Percentiles rank a stretch among this genome's conserved stretches.
phyloP scores from a whole-genome alignment of 2,113 vertebrate species.

The Oncorhynchus clarkii region DNA sequence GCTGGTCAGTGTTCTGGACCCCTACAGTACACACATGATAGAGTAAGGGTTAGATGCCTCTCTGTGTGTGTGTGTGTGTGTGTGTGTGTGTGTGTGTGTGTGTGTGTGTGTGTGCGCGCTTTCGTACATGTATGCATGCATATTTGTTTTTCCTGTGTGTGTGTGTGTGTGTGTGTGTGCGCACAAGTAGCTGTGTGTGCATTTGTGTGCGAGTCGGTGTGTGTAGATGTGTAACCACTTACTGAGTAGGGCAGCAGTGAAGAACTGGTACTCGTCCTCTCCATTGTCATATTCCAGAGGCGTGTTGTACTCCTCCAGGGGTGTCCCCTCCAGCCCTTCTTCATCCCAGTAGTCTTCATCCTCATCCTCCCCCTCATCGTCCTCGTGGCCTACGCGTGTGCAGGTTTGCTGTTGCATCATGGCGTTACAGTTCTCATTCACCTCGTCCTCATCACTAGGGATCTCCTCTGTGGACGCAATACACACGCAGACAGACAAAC shows the following conservation, averaged over 20 bases:
- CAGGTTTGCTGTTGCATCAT: slow-evolving; percentile 80
- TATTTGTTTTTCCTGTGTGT: not conserved
- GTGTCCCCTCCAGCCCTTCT: slow-evolving; percentile 88
- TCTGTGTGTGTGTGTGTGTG: not conserved
- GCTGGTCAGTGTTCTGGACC: slow-evolving; percentile 83
- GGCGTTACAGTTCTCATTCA: slow-evolving; percentile 67
- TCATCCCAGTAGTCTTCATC: slow-evolving; percentile 95
- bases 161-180: no score
- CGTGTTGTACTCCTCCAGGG: slow-evolving; percentile 93
- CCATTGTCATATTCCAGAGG: slow-evolving; percentile 90
- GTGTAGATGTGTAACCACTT: slow-evolving; percentile 32
- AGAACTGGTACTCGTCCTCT: slow-evolving; percentile 95
- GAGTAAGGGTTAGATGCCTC: not conserved
- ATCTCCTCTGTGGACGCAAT: slow-evolving; percentile 84
- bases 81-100: no score
- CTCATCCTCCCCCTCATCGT: slow-evolving; percentile 80
- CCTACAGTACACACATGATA: slow-evolving; percentile 61
- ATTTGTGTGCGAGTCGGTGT: not conserved
- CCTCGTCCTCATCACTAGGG: slow-evolving; percentile 92
- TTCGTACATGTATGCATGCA: not conserved
- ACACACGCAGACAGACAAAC: not conserved
- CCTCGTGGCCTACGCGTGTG: slow-evolving; percentile 50
- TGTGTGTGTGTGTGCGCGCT: not conserved
- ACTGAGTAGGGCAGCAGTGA: slow-evolving; percentile 88
- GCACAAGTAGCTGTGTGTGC: not conserved